A percentile compares a stretch with the other conserved stretches of the same genome.
Evolutionary conservation across 2,888 invertebrate genomes (phyloP).

Genomic region (Protodeltote pygarga): DNA sequence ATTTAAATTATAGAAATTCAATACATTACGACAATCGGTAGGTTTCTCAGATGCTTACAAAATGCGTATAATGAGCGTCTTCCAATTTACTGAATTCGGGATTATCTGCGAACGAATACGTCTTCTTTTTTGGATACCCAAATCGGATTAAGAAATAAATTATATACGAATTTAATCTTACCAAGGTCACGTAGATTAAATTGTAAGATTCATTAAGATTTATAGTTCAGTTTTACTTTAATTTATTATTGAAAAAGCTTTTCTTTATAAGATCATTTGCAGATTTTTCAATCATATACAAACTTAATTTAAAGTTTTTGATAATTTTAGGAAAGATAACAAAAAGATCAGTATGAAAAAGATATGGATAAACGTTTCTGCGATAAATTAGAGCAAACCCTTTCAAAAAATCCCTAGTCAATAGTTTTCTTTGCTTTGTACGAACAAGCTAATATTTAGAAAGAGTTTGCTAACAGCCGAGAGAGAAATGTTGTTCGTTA

Average conservation of each 20-base stretch:
- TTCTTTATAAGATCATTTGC: too few relatives aligned
- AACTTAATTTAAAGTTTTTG: too few relatives aligned
- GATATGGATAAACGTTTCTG: too few relatives aligned
- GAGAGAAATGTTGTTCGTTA: slow-evolving; percentile 3
- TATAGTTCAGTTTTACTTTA: neutral
- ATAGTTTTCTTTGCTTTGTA: slow-evolving; percentile 5
- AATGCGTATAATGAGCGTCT: slow-evolving; percentile 35
- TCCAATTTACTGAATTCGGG: slow-evolving; percentile 46
- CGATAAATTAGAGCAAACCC: neutral
- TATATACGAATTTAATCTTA: slow-evolving; percentile 17
- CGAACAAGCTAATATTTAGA: slow-evolving; percentile 2
- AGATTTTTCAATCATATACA: too few relatives aligned
- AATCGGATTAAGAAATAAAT: slow-evolving; percentile 43
- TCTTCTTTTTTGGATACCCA: slow-evolving; percentile 33
- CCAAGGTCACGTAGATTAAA: slow-evolving; percentile 3
- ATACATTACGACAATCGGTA: slow-evolving; percentile 6
- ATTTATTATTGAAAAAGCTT: too few relatives aligned
- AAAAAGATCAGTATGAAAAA: too few relatives aligned
- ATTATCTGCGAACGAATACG: slow-evolving; percentile 39
- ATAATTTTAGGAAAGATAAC: too few relatives aligned
- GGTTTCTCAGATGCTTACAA: slow-evolving; percentile 26
- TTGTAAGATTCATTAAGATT: neutral
- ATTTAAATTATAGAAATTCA: neutral
- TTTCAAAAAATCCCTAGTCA: slow-evolving; percentile 1
- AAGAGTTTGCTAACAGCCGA: slow-evolving; percentile 15